These are phyloP conservation scores for Gisinianus flammeolus DNA, from an alignment of 2,888 invertebrate species.

Conservation along the genomic window DNA sequence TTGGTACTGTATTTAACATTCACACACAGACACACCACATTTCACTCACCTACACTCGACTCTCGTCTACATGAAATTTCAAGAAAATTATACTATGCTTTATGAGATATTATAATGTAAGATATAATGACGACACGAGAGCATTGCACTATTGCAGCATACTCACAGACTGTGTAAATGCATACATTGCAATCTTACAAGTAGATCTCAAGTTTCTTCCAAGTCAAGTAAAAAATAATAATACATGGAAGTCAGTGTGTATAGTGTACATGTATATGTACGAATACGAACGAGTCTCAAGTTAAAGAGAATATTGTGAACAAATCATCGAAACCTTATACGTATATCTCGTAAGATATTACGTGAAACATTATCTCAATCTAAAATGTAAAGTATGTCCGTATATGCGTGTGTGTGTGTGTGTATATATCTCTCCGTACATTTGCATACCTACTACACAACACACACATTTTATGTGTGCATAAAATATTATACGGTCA, in stretches of 20 bases:
- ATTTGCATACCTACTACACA: background rate
- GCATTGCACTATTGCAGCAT: constrained; percentile 41
- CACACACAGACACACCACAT: background rate
- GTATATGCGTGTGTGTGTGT: too few relatives aligned
- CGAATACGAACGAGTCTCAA: background rate
- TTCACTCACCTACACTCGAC: constrained; percentile 1
- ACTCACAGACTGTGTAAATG: constrained; percentile 25
- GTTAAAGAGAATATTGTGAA: too few relatives aligned
- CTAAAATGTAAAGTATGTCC: too few relatives aligned
- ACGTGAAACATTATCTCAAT: too few relatives aligned
- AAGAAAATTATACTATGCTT: background rate
- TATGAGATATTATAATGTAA: background rate
- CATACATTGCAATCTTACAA: constrained; percentile 22
- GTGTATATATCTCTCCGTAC: too few relatives aligned
- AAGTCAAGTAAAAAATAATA: too few relatives aligned
- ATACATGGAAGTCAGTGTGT: too few relatives aligned
- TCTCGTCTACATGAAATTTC: background rate
- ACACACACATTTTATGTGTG: background rate
- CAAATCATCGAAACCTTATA: too few relatives aligned
- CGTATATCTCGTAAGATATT: too few relatives aligned
- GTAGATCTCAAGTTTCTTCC: constrained; percentile 6
- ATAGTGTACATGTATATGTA: too few relatives aligned
- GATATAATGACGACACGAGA: constrained; percentile 27
- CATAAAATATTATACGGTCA: background rate
- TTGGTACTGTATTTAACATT: background rate